Evolutionary conservation across 2,113 vertebrate genomes (phyloP), one percentile per base, ranked within the genome.

Genomic region (Prunella himalayana): DNA sequence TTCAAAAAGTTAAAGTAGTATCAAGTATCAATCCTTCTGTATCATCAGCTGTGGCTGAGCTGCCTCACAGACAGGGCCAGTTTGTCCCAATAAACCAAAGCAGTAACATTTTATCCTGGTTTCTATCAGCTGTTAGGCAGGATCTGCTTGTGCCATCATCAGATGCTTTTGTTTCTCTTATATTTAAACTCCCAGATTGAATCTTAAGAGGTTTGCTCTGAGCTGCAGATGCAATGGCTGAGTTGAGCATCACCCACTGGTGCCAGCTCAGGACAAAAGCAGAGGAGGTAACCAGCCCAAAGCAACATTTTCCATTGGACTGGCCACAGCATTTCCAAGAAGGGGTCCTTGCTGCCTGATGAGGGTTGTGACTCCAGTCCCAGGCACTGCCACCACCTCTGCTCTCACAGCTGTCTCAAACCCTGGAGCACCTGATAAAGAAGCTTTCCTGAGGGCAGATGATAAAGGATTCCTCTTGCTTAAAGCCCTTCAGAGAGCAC

Each of bases 221-320:
- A 86, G n/a, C n/a, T 76, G 51, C 44, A 68, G 51, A 19, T 22
- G 39, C 19, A 65, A 6, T 6, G 39, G 47, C 33, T 70, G 65
- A 54, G 51, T 7, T 37, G 21, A 75, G 51, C 33, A 21, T 35
- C 2, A 0, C 28, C 10, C 0, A 0, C 11, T 50, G 35, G 6
- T 81, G 35, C 82, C 51, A 75, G 56, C 8, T 66, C 56, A 69
- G 89, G 56, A n/a, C 7, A 3, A 49, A 21, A 35, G 28, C 45
- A 11, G 13, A 66, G 8, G 14, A 30, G 6, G 14, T 20, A 65
- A 70, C 31, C 42, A 70, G 45, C 20, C 30, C 31, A n/a, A 30
- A 84, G 27, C 4, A 61, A 31, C 7, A 2, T 28, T 81, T 89
- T 59, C 33, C 57, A 13, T 8, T 7, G 5, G 16, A 10, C 12